Conservation (phyloP, 2,888 invertebrate species). For the Ernsta delagoae region DNA sequence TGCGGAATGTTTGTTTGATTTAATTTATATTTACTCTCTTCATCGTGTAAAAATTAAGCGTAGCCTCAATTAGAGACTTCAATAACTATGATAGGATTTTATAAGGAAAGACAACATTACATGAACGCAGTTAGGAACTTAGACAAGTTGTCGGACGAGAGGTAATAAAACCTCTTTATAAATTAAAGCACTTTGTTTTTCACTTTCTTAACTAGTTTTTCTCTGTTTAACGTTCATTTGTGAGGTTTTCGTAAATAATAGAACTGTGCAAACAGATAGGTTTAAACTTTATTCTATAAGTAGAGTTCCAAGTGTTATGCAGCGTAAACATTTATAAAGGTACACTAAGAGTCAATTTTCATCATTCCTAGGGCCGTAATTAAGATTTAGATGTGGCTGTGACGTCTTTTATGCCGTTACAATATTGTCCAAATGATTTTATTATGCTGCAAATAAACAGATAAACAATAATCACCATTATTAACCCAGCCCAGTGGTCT, state of each 20-base stretch:
- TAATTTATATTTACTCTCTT: too few relatives aligned
- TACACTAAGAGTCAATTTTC: too few relatives aligned
- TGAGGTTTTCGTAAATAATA: slow-evolving; percentile 37
- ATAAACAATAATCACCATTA: too few relatives aligned
- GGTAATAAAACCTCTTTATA: slow-evolving; percentile 52
- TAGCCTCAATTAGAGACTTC: slow-evolving; percentile 11
- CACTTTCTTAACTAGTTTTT: slow-evolving; percentile 45
- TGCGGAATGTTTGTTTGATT: neutral
- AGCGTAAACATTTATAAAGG: too few relatives aligned
- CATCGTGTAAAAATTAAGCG: neutral
- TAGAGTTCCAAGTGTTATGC: neutral
- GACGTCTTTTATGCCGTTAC: too few relatives aligned
- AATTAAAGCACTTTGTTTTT: slow-evolving; percentile 50
- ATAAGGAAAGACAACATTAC: slow-evolving; percentile 28
- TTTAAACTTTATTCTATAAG: neutral
- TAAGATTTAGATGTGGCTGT: too few relatives aligned
- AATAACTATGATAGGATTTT: slow-evolving; percentile 21
- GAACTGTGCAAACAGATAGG: slow-evolving; percentile 34
- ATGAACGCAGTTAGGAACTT: slow-evolving; percentile 40
- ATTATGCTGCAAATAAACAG: too few relatives aligned
- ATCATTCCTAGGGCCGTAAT: too few relatives aligned
- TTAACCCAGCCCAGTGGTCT: too few relatives aligned
- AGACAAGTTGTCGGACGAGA: slow-evolving; percentile 47
- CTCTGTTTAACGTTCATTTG: slow-evolving; percentile 40
- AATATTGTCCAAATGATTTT: too few relatives aligned